Base-by-base conservation (phyloP, 1,140 invertebrate species). In the Aphidius ervi region DNA sequence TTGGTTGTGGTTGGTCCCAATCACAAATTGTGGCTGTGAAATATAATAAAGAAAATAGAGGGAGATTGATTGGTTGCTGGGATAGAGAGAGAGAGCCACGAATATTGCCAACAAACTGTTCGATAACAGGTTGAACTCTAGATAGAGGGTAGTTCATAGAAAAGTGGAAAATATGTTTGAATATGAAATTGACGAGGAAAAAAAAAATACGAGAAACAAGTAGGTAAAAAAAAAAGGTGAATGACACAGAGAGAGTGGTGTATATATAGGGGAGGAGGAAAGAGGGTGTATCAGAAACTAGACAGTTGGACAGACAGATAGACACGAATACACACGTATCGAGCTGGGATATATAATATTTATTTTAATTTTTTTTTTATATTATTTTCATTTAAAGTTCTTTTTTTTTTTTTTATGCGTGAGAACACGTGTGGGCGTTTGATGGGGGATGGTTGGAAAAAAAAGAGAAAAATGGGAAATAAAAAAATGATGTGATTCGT, bases 401-500 rank as follows among this genome's bases (percentile, higher is more conserved):
- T 31, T 31, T 46, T 46, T 46, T 46, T 52, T 40, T 23, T 37
- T 52, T 23, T 39, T 39, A 52, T 39, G 49, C 23, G 31, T 52
- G 49, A 52, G 49, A 52, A 52, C 49, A 52, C 49, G 49, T 52
- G 49, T 52, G 49, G 49, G 10, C 49, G 23, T 52, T 10, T 39
- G 49, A 16, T 16, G 16, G 16, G 16, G 16, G 16, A 16, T 16
- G 16, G 16, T 16, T 16, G 5, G 49, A 37, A 52, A 9, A 9
- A 20, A 37, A 10, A 52, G 23, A 52, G 49, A 37, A 52, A 52
- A 52, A 39, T 8, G 49, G 5, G 7, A 10, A 52, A 10, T 8
- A 37, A 37, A 39, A 52, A 31, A 39, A 52, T 39, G 1, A 39
- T 7, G 40, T 39, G 49, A 52, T 48, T 48, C 16, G 47, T 46